Evolutionary conservation across 2,113 vertebrate genomes (phyloP).

Genomic region (Suricata suricatta): DNA sequence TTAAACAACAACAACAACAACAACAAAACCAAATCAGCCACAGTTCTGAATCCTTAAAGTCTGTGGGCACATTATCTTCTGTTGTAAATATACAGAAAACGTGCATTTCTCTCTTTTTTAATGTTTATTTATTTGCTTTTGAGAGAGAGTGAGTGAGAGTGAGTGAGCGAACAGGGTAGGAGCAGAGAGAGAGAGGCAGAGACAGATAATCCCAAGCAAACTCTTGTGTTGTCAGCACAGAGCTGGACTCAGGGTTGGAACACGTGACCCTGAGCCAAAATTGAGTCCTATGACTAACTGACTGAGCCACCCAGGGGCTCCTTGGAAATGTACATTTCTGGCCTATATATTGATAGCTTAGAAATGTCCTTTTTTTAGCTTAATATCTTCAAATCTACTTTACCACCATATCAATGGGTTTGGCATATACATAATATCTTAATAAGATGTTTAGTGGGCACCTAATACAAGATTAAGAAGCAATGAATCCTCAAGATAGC

Average conservation of each 20-base stretch:
- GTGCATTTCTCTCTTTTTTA: neutral
- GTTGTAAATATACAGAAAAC: neutral
- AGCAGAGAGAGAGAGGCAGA: no score
- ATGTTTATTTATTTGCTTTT: no score
- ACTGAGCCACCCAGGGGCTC: no score
- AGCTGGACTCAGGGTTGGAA: no score
- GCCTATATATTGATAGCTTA: slow-evolving; percentile 43
- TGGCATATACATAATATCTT: slow-evolving; percentile 38
- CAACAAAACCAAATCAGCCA: neutral
- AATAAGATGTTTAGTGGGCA: slow-evolving; percentile 70
- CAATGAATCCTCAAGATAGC: slow-evolving; percentile 32
- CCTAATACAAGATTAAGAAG: slow-evolving; percentile 69
- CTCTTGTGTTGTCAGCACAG: no score
- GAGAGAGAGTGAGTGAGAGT: no score
- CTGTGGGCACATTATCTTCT: neutral
- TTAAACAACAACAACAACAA: neutral
- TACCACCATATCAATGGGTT: slow-evolving; percentile 40
- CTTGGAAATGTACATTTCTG: slow-evolving; percentile 12
- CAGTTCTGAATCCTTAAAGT: neutral
- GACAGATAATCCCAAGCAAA: no score
- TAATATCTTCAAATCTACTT: slow-evolving; percentile 60
- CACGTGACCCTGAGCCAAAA: no score
- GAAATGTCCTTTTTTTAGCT: neutral
- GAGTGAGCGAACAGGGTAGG: no score
- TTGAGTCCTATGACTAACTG: no score